phyloP scores from a whole-genome alignment of 2,113 vertebrate genomes.

The Perca fluviatilis region DNA sequence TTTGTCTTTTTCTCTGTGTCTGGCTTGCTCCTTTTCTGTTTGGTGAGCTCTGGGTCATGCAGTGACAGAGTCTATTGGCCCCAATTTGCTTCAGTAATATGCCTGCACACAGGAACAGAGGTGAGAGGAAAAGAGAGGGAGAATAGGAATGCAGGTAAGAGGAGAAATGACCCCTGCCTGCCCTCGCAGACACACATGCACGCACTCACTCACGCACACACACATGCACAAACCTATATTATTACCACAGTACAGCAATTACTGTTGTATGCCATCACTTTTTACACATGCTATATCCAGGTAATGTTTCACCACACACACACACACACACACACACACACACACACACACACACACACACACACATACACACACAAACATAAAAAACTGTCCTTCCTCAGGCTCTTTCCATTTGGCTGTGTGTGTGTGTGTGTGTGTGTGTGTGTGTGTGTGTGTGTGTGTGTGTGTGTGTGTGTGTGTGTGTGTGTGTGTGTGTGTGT shows the following conservation, averaged over 20 bases:
- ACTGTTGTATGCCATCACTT: constrained; percentile 21
- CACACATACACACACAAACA: neutral
- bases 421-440: constrained; percentile 6
- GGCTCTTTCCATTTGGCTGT: neutral
- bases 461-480: constrained; percentile 14
- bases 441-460: constrained; percentile 10
- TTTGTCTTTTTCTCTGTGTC: constrained; percentile 53
- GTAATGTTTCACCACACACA: neutral
- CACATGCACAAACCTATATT: constrained; percentile 1
- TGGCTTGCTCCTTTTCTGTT: constrained; percentile 55
- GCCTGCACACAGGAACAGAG: constrained; percentile 59
- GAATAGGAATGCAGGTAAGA: constrained; percentile 33
- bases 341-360: neutral
- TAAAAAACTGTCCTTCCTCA: neutral
- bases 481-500: constrained; percentile 10
- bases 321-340: neutral
- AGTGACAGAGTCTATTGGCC: constrained; percentile 77
- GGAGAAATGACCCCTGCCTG: constrained; percentile 41
- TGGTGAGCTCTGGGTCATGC: constrained; percentile 66
- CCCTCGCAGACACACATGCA: constrained; percentile 5
- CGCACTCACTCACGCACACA: constrained; percentile 10
- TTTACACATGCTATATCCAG: constrained; percentile 10
- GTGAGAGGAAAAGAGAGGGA: constrained; percentile 50
- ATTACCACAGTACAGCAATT: constrained; percentile 26
- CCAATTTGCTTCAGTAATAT: constrained; percentile 79